Base-by-base conservation (phyloP, 2,113 vertebrate species). In the Suricata suricatta region DNA sequence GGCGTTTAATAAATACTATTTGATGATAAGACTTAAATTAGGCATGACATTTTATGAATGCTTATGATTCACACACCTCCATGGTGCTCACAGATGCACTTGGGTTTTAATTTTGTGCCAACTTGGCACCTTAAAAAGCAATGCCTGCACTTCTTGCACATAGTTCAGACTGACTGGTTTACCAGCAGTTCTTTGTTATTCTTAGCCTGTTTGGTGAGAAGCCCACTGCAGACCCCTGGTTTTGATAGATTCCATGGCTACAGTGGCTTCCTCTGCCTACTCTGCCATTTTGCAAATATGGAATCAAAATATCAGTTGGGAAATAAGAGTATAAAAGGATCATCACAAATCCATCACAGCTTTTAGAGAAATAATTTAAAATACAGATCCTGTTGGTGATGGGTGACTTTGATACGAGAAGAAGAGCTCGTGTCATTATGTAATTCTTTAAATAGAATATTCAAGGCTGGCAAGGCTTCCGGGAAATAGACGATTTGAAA, bases 1-100 rank as follows among this genome's bases (percentile, higher is more conserved):
- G 97, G 97, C 17, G 76, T 92, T 96, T 96, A 97, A 96, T 98
- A 97, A 97, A 97, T 98, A 97, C 83, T 97, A 76, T 88, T 96
- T 97, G 92, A 87, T 97, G 86, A 92, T 96, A 93, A 97, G 64
- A n/a, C 63, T 97, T 94, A 95, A 23, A 92, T 25, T 16, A 81
- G 80, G 33, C 88, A 83, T 96, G 96, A 52, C 82, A 90, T 85
- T 94, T 92, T 96, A 76, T 93, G 79, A 81, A 63, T 92, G 68
- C 71, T 71, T 90, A 88, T 97, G 95, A 98, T 97, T 97, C 98
- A 96, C 12, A 27, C 47, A 93, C 86, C 93, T 97, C 89, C 52
- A 3, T 50, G 35, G 92, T 83, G 74, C 80, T 92, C 79, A 93
- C 80, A 97, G 83, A 97, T 72, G 68, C 41, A 71, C 52, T 97